These are phyloP conservation scores for Clanis bilineata DNA, from an alignment of 2,888 invertebrate genomes.

Conservation along the genomic window DNA sequence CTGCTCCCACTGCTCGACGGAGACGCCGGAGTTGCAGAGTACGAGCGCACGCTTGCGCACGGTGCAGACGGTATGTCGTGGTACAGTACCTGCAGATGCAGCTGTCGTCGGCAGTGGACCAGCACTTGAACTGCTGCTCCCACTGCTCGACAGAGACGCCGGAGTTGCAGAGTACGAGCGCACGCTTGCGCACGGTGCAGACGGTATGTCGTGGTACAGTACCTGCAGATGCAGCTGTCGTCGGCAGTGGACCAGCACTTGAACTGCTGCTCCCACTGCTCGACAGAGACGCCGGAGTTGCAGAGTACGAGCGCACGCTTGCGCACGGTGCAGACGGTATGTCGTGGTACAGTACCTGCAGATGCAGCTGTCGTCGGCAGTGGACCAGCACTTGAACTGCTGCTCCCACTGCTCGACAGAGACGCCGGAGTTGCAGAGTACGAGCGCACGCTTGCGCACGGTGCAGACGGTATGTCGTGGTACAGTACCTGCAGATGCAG, in stretches of 20 bases:
- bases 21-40: too few species aligned
- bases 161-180: too few species aligned
- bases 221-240: conserved; percentile 98
- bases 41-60: conserved; percentile 97
- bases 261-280: conserved; percentile 99
- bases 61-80: conserved; percentile 91
- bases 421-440: conserved; percentile 70
- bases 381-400: conserved; percentile 99
- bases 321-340: conserved; percentile 97
- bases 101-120: conserved; percentile 99
- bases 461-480: neutral
- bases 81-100: conserved; percentile 91
- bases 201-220: neutral
- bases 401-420: conserved; percentile 96
- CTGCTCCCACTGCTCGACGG: too few species aligned
- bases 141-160: conserved; percentile 92
- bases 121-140: conserved; percentile 99
- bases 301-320: conserved; percentile 97
- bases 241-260: conserved; percentile 99
- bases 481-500: conserved; percentile 91
- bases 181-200: conserved; percentile 84
- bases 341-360: conserved; percentile 83
- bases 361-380: conserved; percentile 98
- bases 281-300: conserved; percentile 99
- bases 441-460: conserved; percentile 84